Conservation (phyloP, 1,140 invertebrate species). For the Plutomurus gul region DNA sequence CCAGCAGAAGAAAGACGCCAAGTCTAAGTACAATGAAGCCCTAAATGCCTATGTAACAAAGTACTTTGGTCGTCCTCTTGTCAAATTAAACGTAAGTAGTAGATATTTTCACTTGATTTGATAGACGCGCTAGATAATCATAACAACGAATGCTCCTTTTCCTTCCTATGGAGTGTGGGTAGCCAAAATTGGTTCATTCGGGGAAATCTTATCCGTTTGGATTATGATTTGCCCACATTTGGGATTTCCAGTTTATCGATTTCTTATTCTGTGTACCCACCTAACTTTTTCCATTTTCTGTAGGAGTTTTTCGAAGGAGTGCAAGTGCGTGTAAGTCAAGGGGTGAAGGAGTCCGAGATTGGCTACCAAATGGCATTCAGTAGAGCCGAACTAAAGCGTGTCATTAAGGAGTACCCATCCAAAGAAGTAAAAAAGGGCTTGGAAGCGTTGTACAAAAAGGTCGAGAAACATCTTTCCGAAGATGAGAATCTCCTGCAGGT, state of each 20-base stretch:
- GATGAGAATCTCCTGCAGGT: conserved; percentile 93
- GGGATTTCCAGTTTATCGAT: not conserved
- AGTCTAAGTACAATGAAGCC: conserved; percentile 87
- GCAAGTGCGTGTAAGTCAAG: conserved; percentile 83
- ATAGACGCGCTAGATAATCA: too few species aligned
- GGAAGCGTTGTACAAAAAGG: conserved; percentile 93
- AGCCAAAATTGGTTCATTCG: not conserved
- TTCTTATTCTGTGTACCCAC: not conserved
- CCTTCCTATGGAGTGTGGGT: not conserved
- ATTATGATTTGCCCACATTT: too few species aligned
- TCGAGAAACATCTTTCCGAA: conserved; percentile 95
- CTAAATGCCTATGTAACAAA: conserved; percentile 87
- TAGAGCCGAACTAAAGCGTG: conserved; percentile 93
- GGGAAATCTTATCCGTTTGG: conserved; percentile 32
- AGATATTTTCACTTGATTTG: conserved; percentile 32
- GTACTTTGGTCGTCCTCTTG: conserved; percentile 92
- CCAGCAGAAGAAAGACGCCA: conserved; percentile 84
- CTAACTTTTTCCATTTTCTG: not conserved
- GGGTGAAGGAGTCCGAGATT: conserved; percentile 95
- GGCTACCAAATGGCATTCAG: conserved; percentile 97
- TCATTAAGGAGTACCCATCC: conserved; percentile 93
- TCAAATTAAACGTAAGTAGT: conserved; percentile 84
- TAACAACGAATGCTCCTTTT: too few species aligned
- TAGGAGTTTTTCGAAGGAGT: conserved; percentile 94
- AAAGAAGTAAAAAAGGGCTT: conserved; percentile 95